Evolutionary conservation across 2,888 invertebrate species (phyloP).

Genomic region (Hyalella azteca): DNA sequence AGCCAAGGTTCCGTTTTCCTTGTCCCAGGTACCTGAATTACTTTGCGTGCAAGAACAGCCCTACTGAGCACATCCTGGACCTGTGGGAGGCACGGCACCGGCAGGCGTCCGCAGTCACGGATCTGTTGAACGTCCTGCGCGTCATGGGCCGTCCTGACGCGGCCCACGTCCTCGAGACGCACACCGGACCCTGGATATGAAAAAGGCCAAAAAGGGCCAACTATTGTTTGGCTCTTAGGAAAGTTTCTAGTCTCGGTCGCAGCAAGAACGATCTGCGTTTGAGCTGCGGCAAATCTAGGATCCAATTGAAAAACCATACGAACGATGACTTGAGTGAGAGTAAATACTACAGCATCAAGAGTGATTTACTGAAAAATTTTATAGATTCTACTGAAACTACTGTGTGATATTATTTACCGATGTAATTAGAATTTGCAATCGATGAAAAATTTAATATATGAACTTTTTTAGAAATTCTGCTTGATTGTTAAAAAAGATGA

Average conservation of each 20-base stretch:
- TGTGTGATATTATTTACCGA: neutral
- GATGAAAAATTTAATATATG: too few relatives aligned
- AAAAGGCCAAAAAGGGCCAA: slow-evolving; percentile 24
- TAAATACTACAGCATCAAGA: neutral
- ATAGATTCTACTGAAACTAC: neutral
- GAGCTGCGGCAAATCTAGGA: neutral
- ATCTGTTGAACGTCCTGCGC: slow-evolving; percentile 81
- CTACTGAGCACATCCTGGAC: slow-evolving; percentile 92
- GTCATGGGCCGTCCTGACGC: slow-evolving; percentile 88
- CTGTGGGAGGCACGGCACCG: slow-evolving; percentile 92
- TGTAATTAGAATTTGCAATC: too few relatives aligned
- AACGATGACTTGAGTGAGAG: neutral
- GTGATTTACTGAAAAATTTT: slow-evolving; percentile 18
- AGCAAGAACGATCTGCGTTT: neutral
- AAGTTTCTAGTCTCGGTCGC: slow-evolving; percentile 28
- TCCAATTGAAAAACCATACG: neutral
- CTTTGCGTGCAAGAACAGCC: slow-evolving; percentile 94
- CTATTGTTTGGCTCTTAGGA: neutral
- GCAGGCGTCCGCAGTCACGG: slow-evolving; percentile 80
- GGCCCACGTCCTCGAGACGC: slow-evolving; percentile 78
- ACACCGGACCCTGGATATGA: slow-evolving; percentile 67
- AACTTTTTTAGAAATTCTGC: too few relatives aligned
- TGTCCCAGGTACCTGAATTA: slow-evolving; percentile 88
- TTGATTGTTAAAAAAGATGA: too few relatives aligned
- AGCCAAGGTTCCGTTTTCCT: too few relatives aligned